A percentile compares a stretch with the other conserved stretches of the same genome.
phyloP scores from a whole-genome alignment of 2,888 invertebrate genomes.

The Lochmaea capreae region DNA sequence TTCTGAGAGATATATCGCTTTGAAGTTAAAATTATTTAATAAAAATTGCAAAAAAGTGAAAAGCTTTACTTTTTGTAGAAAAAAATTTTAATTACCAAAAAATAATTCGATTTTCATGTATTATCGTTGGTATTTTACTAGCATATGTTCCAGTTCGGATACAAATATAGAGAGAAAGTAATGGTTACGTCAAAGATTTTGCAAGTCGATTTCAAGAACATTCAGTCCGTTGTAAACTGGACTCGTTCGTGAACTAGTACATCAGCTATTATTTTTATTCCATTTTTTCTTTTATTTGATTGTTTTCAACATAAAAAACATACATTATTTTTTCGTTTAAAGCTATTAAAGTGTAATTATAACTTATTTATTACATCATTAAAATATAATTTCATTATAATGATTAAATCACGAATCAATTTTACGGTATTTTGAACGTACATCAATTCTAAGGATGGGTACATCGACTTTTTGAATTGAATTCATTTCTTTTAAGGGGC shows the following conservation, averaged over 20 bases:
- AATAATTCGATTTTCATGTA: neutral
- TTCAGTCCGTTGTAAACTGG: conserved; percentile 22
- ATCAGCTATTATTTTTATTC: neutral
- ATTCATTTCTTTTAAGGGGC: too few relatives aligned
- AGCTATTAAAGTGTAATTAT: neutral
- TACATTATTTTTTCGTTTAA: too few relatives aligned
- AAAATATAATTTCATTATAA: neutral
- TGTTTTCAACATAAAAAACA: neutral
- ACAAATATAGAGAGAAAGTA: conserved; percentile 35
- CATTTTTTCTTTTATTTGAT: too few relatives aligned
- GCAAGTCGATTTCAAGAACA: conserved; percentile 23
- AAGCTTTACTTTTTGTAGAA: neutral
- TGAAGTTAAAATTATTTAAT: too few relatives aligned
- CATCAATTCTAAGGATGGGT: too few relatives aligned
- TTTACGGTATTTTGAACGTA: neutral
- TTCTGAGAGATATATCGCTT: too few relatives aligned
- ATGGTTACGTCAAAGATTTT: conserved; percentile 36
- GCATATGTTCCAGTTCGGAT: conserved; percentile 19
- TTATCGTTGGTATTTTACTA: conserved; percentile 6
- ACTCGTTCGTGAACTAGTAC: conserved; percentile 9
- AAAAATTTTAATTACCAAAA: neutral
- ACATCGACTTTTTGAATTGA: too few relatives aligned
- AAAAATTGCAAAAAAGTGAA: too few relatives aligned
- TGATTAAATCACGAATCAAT: neutral
- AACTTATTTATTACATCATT: neutral